Percentiles rank a stretch among this genome's conserved stretches.
phyloP scores from a whole-genome alignment of 2,113 vertebrate genomes.

The rat (Rattus norvegicus) region GRCr8 NC_086031.1:46257501-46258000 shows the following conservation, averaged over 20 bases:
- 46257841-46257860: no score
- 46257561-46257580: background rate
- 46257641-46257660: background rate
- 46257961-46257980: background rate
- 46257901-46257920: background rate
- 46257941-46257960: background rate
- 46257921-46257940: background rate
- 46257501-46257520: background rate
- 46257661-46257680: background rate
- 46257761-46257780: no score
- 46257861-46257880: background rate
- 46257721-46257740: no score
- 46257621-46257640: no score
- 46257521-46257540: background rate
- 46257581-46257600: background rate
- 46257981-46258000: background rate
- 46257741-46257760: no score
- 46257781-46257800: no score
- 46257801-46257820: background rate
- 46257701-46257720: no score
- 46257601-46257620: background rate
- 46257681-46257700: no score
- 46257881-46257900: no score
- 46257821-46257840: background rate
- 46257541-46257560: background rate